Evolutionary conservation across 2,113 vertebrate species (phyloP).

Genomic region (Triplophysa dalaica): DNA sequence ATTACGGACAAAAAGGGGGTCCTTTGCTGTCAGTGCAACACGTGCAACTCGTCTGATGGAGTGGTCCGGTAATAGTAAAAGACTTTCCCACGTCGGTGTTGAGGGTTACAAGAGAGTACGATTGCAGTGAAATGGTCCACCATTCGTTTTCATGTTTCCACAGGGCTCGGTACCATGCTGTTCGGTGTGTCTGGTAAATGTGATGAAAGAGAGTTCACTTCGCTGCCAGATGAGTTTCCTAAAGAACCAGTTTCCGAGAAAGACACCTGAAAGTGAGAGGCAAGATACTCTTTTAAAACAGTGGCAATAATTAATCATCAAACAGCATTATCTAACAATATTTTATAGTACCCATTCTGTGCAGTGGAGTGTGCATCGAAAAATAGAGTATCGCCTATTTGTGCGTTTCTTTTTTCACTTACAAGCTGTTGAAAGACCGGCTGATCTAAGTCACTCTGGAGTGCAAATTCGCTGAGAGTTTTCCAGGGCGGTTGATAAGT

Average conservation of each 20-base stretch:
- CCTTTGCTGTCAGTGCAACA: background rate
- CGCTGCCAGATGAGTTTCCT: slow-evolving; percentile 93
- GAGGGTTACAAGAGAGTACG: background rate
- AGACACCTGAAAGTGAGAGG: slow-evolving; percentile 78
- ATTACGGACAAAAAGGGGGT: background rate
- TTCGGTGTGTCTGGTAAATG: slow-evolving; percentile 97
- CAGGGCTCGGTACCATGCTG: slow-evolving; percentile 96
- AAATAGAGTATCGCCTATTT: too few relatives aligned
- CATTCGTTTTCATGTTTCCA: slow-evolving; percentile 87
- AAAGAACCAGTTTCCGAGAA: slow-evolving; percentile 93
- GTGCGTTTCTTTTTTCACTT: slow-evolving; percentile 52
- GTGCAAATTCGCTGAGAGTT: slow-evolving; percentile 89
- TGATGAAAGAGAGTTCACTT: slow-evolving; percentile 93
- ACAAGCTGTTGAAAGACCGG: slow-evolving; percentile 95
- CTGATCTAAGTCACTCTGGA: slow-evolving; percentile 94
- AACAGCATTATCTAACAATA: too few relatives aligned
- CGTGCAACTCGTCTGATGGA: background rate
- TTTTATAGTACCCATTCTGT: too few relatives aligned
- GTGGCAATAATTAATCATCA: background rate
- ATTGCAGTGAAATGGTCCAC: slow-evolving; percentile 29
- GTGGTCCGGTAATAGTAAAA: background rate
- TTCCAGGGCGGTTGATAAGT: slow-evolving; percentile 95
- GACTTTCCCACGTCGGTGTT: slow-evolving; percentile 11
- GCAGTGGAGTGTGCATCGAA: too few relatives aligned
- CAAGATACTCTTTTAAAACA: background rate